These are phyloP conservation scores for Cotesia congregata DNA, from an alignment of 2,888 invertebrate genomes.

Conservation along the genomic window DNA sequence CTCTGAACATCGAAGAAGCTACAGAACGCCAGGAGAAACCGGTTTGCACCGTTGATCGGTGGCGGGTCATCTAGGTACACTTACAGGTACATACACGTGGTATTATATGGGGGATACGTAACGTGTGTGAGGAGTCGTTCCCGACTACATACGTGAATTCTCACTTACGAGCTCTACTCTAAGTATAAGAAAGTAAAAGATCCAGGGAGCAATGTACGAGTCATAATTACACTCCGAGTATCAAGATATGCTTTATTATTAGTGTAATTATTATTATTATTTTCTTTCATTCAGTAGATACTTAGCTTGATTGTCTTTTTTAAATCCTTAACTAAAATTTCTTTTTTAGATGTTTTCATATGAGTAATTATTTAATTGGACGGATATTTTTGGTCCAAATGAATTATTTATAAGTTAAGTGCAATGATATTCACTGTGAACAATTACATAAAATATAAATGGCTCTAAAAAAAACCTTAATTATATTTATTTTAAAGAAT, in stretches of 20 bases:
- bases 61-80: conserved; percentile 16
- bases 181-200: conserved; percentile 34
- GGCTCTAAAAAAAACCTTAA: too few species aligned
- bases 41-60: conserved; percentile 54
- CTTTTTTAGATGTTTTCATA: too few species aligned
- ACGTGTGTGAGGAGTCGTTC: conserved; percentile 18
- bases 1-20: conserved; percentile 19
- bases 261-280: conserved; percentile 1
- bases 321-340: too few species aligned
- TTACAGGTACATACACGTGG: conserved; percentile 20
- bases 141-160: conserved; percentile 9
- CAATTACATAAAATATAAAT: too few species aligned
- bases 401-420: too few species aligned
- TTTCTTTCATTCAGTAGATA: neutral
- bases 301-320: neutral
- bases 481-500: too few species aligned
- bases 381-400: too few species aligned
- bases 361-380: too few species aligned
- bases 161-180: neutral
- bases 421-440: too few species aligned
- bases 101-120: conserved; percentile 11
- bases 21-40: conserved; percentile 46
- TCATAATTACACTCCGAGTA: conserved; percentile 20
- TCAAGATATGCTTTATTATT: neutral
- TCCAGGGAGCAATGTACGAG: conserved; percentile 37